Evolutionary conservation across 2,113 vertebrate species (phyloP).

Genomic region (Seriola aureovittata): DNA sequence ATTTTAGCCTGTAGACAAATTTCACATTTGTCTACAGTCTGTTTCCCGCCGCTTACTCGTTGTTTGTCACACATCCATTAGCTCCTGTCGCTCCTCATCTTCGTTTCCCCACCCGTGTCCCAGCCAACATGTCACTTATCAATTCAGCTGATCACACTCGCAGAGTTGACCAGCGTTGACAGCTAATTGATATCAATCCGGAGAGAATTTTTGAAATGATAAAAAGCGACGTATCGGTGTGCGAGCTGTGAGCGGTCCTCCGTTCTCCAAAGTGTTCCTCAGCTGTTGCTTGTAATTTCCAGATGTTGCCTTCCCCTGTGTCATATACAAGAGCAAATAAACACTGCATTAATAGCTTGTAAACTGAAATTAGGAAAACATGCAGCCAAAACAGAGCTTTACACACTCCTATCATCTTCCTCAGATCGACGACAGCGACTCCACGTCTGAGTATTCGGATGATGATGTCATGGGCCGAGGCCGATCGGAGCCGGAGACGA

Average conservation of each 20-base stretch:
- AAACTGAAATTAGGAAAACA: constrained; percentile 23
- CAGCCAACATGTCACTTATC: constrained; percentile 6
- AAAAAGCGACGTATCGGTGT: constrained; percentile 1
- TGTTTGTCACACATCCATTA: not conserved
- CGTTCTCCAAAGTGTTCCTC: constrained; percentile 16
- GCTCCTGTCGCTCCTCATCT: constrained; percentile 30
- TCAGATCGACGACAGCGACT: constrained; percentile 86
- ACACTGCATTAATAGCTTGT: constrained; percentile 41
- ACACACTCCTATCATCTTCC: not conserved
- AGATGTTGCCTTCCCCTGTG: constrained; percentile 55
- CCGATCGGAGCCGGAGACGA: constrained; percentile 88
- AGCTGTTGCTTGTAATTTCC: constrained; percentile 65
- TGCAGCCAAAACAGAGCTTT: not conserved
- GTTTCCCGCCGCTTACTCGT: too few species aligned
- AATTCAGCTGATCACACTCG: not conserved
- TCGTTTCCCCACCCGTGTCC: not conserved
- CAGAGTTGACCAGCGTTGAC: constrained; percentile 13
- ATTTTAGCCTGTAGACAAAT: too few species aligned
- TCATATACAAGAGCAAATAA: constrained; percentile 30
- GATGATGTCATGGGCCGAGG: constrained; percentile 86
- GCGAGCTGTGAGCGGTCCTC: not conserved
- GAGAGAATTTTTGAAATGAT: constrained; percentile 17
- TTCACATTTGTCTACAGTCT: too few species aligned
- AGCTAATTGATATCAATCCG: constrained; percentile 51
- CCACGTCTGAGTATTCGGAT: constrained; percentile 90